Evolutionary conservation across 2,888 invertebrate genomes (phyloP).

Genomic region (Lathronympha strigana): DNA sequence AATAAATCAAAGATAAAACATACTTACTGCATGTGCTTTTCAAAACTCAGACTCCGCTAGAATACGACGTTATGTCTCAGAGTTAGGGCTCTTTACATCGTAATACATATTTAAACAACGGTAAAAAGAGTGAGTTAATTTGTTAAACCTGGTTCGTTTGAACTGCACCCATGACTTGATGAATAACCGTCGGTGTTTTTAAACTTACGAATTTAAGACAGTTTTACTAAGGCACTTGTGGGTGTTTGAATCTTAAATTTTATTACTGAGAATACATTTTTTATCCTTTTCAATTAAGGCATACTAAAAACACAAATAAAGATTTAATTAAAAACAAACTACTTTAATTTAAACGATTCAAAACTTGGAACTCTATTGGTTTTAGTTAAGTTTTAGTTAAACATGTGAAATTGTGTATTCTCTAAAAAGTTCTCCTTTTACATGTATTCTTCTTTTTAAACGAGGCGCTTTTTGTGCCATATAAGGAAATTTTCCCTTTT

Average conservation of each 20-base stretch:
- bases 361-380: too few relatives aligned
- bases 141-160: constrained; percentile 49
- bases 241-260: constrained; percentile 14
- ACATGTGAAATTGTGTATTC: too few relatives aligned
- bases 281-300: not conserved
- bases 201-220: constrained; percentile 55
- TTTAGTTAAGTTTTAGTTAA: too few relatives aligned
- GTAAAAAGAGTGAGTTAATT: constrained; percentile 20
- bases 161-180: constrained; percentile 53
- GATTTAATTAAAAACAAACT: not conserved
- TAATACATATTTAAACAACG: not conserved
- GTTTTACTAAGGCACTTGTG: constrained; percentile 23
- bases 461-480: too few relatives aligned
- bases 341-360: too few relatives aligned
- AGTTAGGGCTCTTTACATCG: not conserved
- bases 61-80: not conserved
- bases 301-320: not conserved
- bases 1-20: constrained; percentile 64
- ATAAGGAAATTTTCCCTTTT: too few relatives aligned
- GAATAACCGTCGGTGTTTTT: constrained; percentile 61
- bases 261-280: not conserved
- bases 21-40: constrained; percentile 15
- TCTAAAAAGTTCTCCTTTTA: too few relatives aligned
- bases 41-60: not conserved
- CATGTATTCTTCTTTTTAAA: too few relatives aligned